Evolutionary conservation across 2,888 invertebrate genomes (phyloP), one percentile per base, ranked within the genome.

Genomic region (Lamellibrachia columna): DNA sequence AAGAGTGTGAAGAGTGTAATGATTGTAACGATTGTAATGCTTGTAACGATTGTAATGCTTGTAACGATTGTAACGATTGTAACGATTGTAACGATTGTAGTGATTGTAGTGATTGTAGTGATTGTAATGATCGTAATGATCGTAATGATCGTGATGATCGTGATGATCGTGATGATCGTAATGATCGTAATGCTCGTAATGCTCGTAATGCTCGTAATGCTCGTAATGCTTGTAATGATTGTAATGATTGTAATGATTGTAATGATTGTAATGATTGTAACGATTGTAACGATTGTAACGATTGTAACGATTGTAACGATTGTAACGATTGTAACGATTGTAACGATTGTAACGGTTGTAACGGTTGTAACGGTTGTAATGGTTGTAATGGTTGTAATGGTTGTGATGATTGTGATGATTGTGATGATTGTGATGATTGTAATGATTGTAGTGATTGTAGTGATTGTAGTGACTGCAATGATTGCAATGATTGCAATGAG

Each of bases 161-260:
- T 75, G 0, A 15, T 0, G 22, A 22, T 22, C 0, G 15, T 4
- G 0, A 58, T 3, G 2, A 15, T 6, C 0, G 58, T 58, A 1
- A 58, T 3, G 9, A 15, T 58, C 3, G 28, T 28, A 28, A 28
- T 0, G 11, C 0, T 60, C 3, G 60, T 60, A 0, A 15, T 15
- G 2, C 15, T 75, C 11, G 75, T 22, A 0, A 22, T 75, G 1
- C 2, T 75, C 75, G 22, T 75, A n/a, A n/a, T n/a, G n/a, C n/a
- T n/a, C 0, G 75, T 75, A 0, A 75, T 22, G 22, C 0, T 55
- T 55, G 9, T 75, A 0, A 15, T 0, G 22, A 22, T 22, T 0
- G 15, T 4, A 2, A 58, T 3, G 2, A 15, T 6, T 2, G 58
- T 58, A 1, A 58, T 3, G 9, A 15, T 58, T 60, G 28, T 28